Percentiles rank a stretch among this genome's conserved stretches.
Evolutionary conservation across 37 sponge, comb jelly and placozoan genomes (phyloP).

Genomic region (Halisarca cf. caerulea): DNA sequence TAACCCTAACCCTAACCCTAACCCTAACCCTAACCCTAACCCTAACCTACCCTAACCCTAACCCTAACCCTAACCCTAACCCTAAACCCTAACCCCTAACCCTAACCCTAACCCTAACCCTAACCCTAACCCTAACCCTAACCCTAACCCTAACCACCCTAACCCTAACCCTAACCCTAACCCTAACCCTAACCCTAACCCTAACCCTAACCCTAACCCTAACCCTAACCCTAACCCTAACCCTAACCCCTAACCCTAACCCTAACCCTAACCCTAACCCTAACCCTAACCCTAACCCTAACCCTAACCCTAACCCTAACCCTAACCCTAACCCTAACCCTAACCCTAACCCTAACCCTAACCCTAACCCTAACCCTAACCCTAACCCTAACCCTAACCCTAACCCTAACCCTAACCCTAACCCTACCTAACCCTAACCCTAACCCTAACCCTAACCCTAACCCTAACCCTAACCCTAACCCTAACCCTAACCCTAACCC

Average conservation of each 20-base stretch:
- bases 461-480: slow-evolving; percentile 11
- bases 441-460: slow-evolving; percentile 1
- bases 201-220: neutral
- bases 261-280: slow-evolving; percentile 24
- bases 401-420: neutral
- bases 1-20: slow-evolving; percentile 19
- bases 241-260: neutral
- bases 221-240: no score
- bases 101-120: neutral
- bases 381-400: slow-evolving; percentile 6
- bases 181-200: no score
- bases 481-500: slow-evolving; percentile 4
- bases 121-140: no score
- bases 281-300: neutral
- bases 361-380: slow-evolving; percentile 11
- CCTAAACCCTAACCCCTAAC: slow-evolving; percentile 2
- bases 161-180: no score
- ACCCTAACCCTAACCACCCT: no score
- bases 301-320: slow-evolving; percentile 7
- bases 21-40: slow-evolving; percentile 1
- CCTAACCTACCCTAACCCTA: neutral
- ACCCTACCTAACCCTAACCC: neutral
- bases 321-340: neutral
- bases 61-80: neutral
- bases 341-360: neutral